Percentiles rank a stretch among this genome's conserved stretches.
Evolutionary conservation across 2,113 vertebrate species (phyloP).

Genomic region (Ornithorhynchus anatinus): DNA sequence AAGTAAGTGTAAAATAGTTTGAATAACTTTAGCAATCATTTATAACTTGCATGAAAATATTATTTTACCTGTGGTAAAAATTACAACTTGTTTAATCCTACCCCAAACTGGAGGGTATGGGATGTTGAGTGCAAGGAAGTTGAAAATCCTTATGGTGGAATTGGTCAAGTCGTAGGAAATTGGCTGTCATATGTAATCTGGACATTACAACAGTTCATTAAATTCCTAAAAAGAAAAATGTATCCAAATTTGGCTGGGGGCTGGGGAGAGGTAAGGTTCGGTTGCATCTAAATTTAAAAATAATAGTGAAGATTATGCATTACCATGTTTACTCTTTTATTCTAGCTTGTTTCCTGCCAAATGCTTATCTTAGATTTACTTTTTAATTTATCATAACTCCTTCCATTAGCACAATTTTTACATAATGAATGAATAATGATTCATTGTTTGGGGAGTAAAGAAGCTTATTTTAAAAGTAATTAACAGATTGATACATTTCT

Average conservation of each 20-base stretch:
- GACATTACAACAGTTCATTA: no score
- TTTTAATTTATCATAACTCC: conserved; percentile 1
- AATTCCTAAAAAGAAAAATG: no score
- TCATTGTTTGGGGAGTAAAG: conserved; percentile 25
- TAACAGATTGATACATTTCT: conserved; percentile 33
- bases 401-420: conserved; percentile 16
- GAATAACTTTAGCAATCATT: neutral
- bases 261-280: no score
- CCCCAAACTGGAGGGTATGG: neutral
- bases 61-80: neutral
- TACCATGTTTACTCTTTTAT: neutral
- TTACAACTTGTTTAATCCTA: neutral
- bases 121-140: neutral
- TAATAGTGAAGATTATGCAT: neutral
- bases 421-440: conserved; percentile 7
- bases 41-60: conserved; percentile 12
- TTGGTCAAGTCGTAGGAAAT: no score
- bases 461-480: conserved; percentile 29
- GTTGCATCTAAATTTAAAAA: no score
- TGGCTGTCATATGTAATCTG: no score
- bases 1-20: conserved; percentile 81
- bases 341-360: neutral
- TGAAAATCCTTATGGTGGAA: no score
- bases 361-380: neutral
- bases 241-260: no score